Evolutionary conservation across 2,888 invertebrate species (phyloP), one percentile per base, ranked within the genome.

Genomic region (Clusia tigrina): DNA sequence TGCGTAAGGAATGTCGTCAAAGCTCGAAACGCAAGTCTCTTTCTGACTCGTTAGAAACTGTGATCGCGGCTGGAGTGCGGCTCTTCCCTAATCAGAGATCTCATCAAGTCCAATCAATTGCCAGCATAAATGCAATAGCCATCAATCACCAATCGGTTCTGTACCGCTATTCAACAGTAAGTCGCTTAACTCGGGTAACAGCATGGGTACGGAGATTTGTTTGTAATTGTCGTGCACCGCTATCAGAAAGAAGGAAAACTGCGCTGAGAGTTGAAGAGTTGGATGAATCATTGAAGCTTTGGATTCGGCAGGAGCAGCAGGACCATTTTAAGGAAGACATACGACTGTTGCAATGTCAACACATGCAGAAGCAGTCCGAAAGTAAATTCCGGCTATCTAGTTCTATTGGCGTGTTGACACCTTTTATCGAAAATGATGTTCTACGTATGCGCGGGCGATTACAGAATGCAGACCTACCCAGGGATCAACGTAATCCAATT

Each of bases 81-180:
- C 3, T 3, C 20, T 46, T 42, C 37, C 54, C 23, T 23, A 12
- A 10, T 6, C 24, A 25, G 54, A 60, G 54, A 46, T 60, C 60
- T 5, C 20, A 9, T 20, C 54, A 60, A 42, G 22, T 46, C 18
- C 54, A 54, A 22, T 18, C 46, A 25, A 48, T 60, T 23, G 60
- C 60, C 2, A 54, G 60, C 18, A n/a, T 54, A 10, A 60, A 60
- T 46, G 60, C 42, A 37, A 54, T 60, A 46, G 22, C 6, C 15
- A 48, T 48, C 18, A 48, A 22, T 22, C 20, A 48, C 20, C 48
- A 48, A 48, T 12, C 42, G 26, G 54, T 60, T 25, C 17, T 60
- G 18, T 60, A 60, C n/a, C 54, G 46, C 9, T 60, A 51, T 61
- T 61, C 61, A n/a, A 52, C 55, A 1, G 12, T 55, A 12, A 42